A percentile compares a stretch with the other conserved stretches of the same genome.
Evolutionary conservation across 2,113 vertebrate species (phyloP).

Genomic region (Anthoscopus minutus): DNA sequence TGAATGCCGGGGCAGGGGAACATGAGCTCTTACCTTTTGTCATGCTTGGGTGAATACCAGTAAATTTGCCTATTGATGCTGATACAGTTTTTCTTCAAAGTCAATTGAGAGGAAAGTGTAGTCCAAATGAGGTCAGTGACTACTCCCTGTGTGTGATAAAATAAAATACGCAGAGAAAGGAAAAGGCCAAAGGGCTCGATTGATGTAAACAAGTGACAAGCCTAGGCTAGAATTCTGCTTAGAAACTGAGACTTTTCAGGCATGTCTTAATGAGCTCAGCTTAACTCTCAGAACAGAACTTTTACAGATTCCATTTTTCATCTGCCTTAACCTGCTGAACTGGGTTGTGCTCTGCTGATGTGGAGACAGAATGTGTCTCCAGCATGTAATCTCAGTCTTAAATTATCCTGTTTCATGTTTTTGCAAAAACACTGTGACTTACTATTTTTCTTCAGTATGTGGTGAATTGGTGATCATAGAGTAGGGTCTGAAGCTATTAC

Average conservation of each 20-base stretch:
- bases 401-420: background rate
- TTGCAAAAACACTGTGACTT: background rate
- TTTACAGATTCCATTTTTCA: background rate
- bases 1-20: constrained; percentile 39
- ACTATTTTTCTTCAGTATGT: background rate
- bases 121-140: constrained; percentile 51
- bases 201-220: constrained; percentile 42
- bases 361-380: background rate
- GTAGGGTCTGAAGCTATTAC: background rate
- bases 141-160: constrained; percentile 1
- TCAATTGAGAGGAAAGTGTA: constrained; percentile 35
- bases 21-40: constrained; percentile 51
- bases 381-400: background rate
- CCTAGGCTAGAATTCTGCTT: constrained; percentile 20
- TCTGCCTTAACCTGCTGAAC: background rate
- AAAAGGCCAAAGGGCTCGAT: background rate
- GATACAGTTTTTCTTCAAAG: constrained; percentile 60
- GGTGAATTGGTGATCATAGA: background rate
- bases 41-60: constrained; percentile 35
- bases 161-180: constrained; percentile 31
- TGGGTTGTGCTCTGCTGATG: background rate
- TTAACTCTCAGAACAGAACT: background rate
- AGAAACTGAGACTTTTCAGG: constrained; percentile 17
- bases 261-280: background rate
- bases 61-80: constrained; percentile 56